These are phyloP conservation scores for Chiroxiphia lanceolata DNA, from an alignment of 2,797 vertebrate species.

Conservation along the genomic window DNA sequence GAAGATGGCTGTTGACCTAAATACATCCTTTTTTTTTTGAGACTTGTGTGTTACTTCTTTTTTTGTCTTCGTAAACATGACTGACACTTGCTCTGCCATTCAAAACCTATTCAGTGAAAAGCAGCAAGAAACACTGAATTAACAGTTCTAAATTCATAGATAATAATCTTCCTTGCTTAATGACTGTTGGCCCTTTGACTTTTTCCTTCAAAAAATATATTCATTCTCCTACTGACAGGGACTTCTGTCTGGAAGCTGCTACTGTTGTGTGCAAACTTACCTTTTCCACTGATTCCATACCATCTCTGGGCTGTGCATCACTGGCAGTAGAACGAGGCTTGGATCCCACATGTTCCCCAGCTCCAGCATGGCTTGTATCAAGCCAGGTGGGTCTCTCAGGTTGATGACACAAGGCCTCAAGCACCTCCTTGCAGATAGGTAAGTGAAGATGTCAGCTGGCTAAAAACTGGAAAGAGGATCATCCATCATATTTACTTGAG, in stretches of 20 bases:
- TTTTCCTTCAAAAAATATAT: background rate
- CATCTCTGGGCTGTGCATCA: fast-evolving
- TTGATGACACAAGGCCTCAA: background rate
- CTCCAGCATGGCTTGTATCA: background rate
- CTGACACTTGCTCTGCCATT: background rate
- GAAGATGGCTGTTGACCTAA: background rate
- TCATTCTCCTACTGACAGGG: background rate
- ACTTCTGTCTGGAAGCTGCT: background rate
- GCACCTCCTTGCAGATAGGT: background rate
- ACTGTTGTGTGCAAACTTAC: background rate
- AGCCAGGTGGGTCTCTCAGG: background rate
- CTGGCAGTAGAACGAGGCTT: background rate
- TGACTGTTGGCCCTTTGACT: background rate
- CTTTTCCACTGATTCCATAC: background rate
- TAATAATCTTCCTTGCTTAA: background rate
- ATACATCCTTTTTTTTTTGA: background rate
- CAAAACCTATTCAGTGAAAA: background rate
- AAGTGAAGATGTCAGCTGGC: background rate
- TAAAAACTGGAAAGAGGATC: background rate
- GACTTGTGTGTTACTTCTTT: background rate
- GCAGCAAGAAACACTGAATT: background rate
- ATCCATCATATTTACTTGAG: background rate
- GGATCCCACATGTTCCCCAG: fast-evolving
- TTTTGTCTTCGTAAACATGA: background rate
- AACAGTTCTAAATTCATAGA: background rate